Conservation (phyloP, 2,888 invertebrate genomes). For the Thymelicus lineola region DNA sequence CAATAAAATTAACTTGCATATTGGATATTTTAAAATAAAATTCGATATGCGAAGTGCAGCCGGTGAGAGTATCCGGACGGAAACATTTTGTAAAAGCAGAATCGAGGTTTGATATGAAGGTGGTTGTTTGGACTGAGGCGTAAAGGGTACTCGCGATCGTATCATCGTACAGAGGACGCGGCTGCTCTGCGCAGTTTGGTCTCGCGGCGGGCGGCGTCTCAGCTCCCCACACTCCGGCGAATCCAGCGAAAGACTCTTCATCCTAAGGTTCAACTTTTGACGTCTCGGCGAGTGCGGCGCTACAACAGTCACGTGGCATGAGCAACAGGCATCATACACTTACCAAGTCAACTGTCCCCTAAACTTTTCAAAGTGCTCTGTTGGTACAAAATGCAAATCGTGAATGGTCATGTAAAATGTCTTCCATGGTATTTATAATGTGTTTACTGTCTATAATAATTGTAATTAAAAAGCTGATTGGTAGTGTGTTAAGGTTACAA, state of each 20-base stretch:
- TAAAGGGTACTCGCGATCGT: constrained; percentile 44
- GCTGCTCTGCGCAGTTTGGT: constrained; percentile 83
- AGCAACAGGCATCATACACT: constrained; percentile 51
- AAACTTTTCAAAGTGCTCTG: constrained; percentile 14
- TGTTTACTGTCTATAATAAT: not conserved
- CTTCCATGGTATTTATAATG: constrained; percentile 18
- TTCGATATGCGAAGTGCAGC: constrained; percentile 10
- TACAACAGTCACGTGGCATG: constrained; percentile 84
- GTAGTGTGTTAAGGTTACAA: not conserved
- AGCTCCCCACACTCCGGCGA: constrained; percentile 96
- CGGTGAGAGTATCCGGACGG: constrained; percentile 9
- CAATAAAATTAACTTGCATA: too few relatives aligned
- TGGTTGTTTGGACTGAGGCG: constrained; percentile 71
- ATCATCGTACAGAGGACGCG: constrained; percentile 86
- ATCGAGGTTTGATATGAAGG: constrained; percentile 2
- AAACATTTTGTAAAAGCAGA: constrained; percentile 9
- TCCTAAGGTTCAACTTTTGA: constrained; percentile 97
- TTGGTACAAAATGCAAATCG: not conserved
- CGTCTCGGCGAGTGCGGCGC: constrained; percentile 98
- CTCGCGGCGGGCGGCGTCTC: constrained; percentile 87
- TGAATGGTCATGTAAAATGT: constrained; percentile 15
- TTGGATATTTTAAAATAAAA: not conserved
- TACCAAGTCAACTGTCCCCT: constrained; percentile 39
- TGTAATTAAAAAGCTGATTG: constrained; percentile 4
- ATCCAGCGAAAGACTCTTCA: constrained; percentile 99